phyloP scores from a whole-genome alignment of 1,140 invertebrate genomes.

The Drosophila setifemur region DNA sequence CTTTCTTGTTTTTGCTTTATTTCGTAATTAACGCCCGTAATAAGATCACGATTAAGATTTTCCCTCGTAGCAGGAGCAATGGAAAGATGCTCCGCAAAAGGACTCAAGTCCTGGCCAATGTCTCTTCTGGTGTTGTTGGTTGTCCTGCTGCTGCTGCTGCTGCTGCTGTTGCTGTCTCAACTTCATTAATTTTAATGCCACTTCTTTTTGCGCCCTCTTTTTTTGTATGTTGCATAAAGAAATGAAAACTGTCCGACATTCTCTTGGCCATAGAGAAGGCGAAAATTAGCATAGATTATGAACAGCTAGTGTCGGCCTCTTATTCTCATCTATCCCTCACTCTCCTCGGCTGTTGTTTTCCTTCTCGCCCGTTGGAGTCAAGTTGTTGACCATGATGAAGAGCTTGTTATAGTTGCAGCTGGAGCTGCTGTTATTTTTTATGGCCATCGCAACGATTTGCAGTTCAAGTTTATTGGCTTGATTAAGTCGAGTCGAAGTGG shows the following conservation, averaged over 20 bases:
- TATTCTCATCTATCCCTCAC: background rate
- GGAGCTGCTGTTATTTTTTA: conserved; percentile 17
- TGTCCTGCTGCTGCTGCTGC: background rate
- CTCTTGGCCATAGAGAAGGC: conserved; percentile 42
- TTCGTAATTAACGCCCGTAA: conserved; percentile 76
- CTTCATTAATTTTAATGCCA: conserved; percentile 71
- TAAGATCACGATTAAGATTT: conserved; percentile 78
- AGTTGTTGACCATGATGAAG: conserved; percentile 56
- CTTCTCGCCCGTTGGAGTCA: conserved; percentile 29
- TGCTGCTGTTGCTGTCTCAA: conserved; percentile 37
- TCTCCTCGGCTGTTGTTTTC: background rate
- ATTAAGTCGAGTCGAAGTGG: conserved; percentile 14
- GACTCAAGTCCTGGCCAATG: conserved; percentile 23
- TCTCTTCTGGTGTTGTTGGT: conserved; percentile 13
- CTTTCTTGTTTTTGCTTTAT: conserved; percentile 34
- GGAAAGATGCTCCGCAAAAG: conserved; percentile 18
- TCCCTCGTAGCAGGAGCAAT: background rate
- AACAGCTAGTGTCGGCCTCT: conserved; percentile 38
- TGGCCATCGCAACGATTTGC: background rate
- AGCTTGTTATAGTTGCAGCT: conserved; percentile 39
- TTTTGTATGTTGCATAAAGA: conserved; percentile 27
- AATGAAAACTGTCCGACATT: conserved; percentile 48
- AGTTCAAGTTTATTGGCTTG: conserved; percentile 22
- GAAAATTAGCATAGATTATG: conserved; percentile 75
- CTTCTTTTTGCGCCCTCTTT: conserved; percentile 28